Base-by-base conservation (phyloP, 2,888 invertebrate genomes). In the Cataglyphis albicans region DNA sequence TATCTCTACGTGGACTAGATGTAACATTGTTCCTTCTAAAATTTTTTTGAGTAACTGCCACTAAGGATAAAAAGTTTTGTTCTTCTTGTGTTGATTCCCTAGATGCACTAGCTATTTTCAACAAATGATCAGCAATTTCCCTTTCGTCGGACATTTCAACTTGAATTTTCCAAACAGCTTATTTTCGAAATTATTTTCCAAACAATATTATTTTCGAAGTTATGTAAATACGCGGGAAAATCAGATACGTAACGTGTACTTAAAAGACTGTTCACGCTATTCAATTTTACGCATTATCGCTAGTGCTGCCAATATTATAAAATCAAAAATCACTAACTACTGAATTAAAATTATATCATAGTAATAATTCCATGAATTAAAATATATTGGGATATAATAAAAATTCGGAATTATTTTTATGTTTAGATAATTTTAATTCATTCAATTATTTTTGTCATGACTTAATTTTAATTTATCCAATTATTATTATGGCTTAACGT, bases 21-120 rank as follows among this genome's bases (percentile, higher is more conserved):
- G 32, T 18, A 61, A 32, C 10, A 64, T 32, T 15, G 18, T 21
- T 64, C 12, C 38, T 64, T 38, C 64, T 64, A n/a, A 64, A 64
- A 64, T 9, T 38, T 64, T 10, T 64, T 64, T 21, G 64, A 10
- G 64, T 64, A 64, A 21, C 64, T n/a, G n/a, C 3, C 64, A 64
- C 64, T 4, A 64, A 64, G 9, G 64, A 64, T 38, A 38, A 64
- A 38, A 64, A 38, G 10, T 64, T 18, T 9, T 10, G 35, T 64
- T 64, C 64, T 38, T 64, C 64, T 64, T 35, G n/a, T n/a, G 64
- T 64, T 21, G 38, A 64, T 41, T 64, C 21, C 12, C 18, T 63
- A n/a, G 35, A 18, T 21, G 64, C 64, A 64, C 9, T 64, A n/a
- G 38, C 38, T 64, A 64, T 38, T 7, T 0, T 64, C 12, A 64